Conservation (phyloP, 2,888 invertebrate species). For the Marronus borbonicus region DNA sequence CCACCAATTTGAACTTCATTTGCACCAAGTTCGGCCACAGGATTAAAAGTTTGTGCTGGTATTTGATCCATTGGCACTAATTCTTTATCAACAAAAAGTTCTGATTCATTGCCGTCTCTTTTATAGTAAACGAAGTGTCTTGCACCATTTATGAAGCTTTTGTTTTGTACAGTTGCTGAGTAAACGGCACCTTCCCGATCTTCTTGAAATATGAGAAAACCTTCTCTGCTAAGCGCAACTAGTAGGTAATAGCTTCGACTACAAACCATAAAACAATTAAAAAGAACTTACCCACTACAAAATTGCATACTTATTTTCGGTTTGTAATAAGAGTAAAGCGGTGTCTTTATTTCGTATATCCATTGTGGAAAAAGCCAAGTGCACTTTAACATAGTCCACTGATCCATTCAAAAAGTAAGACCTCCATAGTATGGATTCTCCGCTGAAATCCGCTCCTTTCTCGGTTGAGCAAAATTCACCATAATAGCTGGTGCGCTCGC, state of each 20-base stretch:
- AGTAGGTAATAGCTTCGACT: slow-evolving; percentile 88
- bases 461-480: slow-evolving; percentile 92
- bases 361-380: slow-evolving; percentile 89
- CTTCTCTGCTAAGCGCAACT: slow-evolving; percentile 87
- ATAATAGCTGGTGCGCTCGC: slow-evolving; percentile 91
- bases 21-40: slow-evolving; percentile 79
- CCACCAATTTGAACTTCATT: slow-evolving; percentile 92
- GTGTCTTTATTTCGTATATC: slow-evolving; percentile 85
- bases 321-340: slow-evolving; percentile 85
- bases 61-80: slow-evolving; percentile 80
- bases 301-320: slow-evolving; percentile 81
- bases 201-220: slow-evolving; percentile 88
- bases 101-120: slow-evolving; percentile 81
- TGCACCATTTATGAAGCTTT: slow-evolving; percentile 87
- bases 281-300: background rate
- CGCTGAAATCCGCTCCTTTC: slow-evolving; percentile 91
- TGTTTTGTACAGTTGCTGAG: slow-evolving; percentile 83
- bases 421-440: slow-evolving; percentile 86
- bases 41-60: slow-evolving; percentile 79
- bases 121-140: slow-evolving; percentile 83
- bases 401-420: slow-evolving; percentile 82
- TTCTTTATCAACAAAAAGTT: slow-evolving; percentile 83
- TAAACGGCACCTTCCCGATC: slow-evolving; percentile 84
- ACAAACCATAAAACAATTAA: slow-evolving; percentile 54
- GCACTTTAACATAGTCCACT: slow-evolving; percentile 85